phyloP scores from a whole-genome alignment of 2,888 invertebrate genomes.

The Tetramorium bicarinatum region DNA sequence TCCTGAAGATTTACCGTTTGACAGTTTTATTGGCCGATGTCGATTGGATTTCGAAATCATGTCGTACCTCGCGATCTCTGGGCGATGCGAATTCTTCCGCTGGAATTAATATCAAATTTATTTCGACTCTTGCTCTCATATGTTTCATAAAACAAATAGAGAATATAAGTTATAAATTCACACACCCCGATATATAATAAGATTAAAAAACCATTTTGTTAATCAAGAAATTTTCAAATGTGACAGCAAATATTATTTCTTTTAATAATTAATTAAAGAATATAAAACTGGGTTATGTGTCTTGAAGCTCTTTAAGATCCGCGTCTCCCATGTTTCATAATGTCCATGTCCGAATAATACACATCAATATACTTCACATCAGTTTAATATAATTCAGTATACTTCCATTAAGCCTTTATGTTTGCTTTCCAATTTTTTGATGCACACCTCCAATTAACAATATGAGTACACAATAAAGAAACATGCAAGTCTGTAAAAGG shows the following conservation, averaged over 20 bases:
- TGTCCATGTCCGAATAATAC: background rate
- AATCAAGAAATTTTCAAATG: background rate
- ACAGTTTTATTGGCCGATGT: constrained; percentile 78
- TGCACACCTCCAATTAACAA: background rate
- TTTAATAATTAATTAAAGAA: background rate
- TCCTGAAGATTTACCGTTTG: constrained; percentile 71
- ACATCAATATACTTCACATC: background rate
- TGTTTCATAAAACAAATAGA: background rate
- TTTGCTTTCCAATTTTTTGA: background rate
- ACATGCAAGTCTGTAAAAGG: background rate
- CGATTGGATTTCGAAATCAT: constrained; percentile 78
- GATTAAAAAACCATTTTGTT: background rate
- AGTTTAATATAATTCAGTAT: background rate
- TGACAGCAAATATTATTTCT: background rate
- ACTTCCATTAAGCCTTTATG: background rate
- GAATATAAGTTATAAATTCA: background rate
- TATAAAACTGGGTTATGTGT: background rate
- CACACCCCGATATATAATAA: too few relatives aligned
- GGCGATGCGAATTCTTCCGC: constrained; percentile 44
- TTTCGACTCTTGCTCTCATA: background rate
- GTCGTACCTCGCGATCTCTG: constrained; percentile 59
- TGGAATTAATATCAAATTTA: constrained; percentile 51
- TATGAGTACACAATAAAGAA: background rate
- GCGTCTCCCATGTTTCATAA: background rate
- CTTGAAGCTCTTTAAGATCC: background rate